Conservation (phyloP, 2,113 vertebrate genomes). For the Oreochromis niloticus region DNA sequence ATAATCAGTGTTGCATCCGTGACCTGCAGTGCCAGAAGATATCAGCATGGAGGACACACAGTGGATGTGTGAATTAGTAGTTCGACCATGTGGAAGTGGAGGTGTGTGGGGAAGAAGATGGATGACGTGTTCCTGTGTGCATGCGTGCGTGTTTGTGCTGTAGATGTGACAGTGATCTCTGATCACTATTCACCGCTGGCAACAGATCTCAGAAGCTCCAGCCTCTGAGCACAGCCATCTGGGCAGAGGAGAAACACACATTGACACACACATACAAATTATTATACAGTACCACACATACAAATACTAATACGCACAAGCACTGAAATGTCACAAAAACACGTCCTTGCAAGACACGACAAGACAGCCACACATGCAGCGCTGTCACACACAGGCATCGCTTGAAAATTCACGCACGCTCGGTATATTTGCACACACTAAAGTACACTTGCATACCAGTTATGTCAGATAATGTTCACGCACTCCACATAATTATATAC, state of each 20-base stretch:
- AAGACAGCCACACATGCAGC: not conserved
- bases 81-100: conserved; percentile 53
- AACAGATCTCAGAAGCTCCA: conserved; percentile 56
- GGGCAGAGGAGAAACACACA: conserved; percentile 46
- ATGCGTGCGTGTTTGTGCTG: not conserved
- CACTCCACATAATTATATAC: conserved; percentile 4
- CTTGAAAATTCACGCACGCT: not conserved
- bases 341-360: not conserved
- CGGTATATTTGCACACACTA: not conserved
- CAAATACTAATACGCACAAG: not conserved
- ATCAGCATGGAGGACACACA: conserved; percentile 38
- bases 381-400: not conserved
- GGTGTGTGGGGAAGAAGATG: conserved; percentile 36
- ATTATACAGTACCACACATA: conserved; percentile 34
- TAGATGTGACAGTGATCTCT: conserved; percentile 65
- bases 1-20: conserved; percentile 10
- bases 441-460: not conserved
- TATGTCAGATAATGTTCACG: not conserved
- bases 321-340: not conserved
- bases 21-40: conserved; percentile 22
- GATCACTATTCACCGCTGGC: conserved; percentile 72
- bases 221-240: conserved; percentile 61
- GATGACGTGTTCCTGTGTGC: conserved; percentile 23
- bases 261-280: conserved; percentile 32
- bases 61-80: conserved; percentile 50